Base-by-base conservation (phyloP, 2,888 invertebrate species). In the Pteria penguin region DNA sequence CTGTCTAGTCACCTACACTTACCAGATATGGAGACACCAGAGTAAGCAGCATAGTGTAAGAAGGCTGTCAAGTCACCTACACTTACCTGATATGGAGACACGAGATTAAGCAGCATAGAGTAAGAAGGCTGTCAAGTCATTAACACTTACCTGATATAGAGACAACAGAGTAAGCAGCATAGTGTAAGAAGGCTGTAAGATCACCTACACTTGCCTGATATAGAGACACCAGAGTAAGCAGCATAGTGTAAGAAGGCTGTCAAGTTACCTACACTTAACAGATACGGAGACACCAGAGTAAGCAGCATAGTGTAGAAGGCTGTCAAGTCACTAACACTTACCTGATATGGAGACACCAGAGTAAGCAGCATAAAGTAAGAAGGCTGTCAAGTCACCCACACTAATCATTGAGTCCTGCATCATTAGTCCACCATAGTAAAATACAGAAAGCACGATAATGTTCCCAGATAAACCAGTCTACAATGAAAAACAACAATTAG, bases 181-280 rank as follows among this genome's bases (percentile, higher is more conserved):
- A 99, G 18, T 99, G 92, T 14, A 99, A 94, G 92, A 99, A 99
- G 0, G 98, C 96, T 0, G 98, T 98, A 24, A 99, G 93, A 80
- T 96, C 96, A 4, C 98, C 98, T 18, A 98, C 96, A 0, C 84
- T 77, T 82, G 14, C 97, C 97, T 62, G 96, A 95, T 54, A 98
- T 94, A 54, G 98, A 97, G 33, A 98, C 94, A 14, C 97, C 97
- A 22, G 97, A 96, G 88, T 98, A 98, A 0, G 96, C 97, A 0
- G 98, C 98, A 89, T 99, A 99, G 18, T 99, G 92, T 14, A 99
- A 94, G 92, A 99, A 99, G 0, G 98, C 96, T 0, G 98, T 98
- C 24, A 99, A 93, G 80, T 96, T 96, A 4, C 98, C 98, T 18
- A 98, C 96, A 0, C 92, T 92, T 45, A 93, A 89, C 72, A 95